These are phyloP conservation scores for Leucophenga maculata DNA, from an alignment of 2,888 invertebrate species.

Conservation along the genomic window DNA sequence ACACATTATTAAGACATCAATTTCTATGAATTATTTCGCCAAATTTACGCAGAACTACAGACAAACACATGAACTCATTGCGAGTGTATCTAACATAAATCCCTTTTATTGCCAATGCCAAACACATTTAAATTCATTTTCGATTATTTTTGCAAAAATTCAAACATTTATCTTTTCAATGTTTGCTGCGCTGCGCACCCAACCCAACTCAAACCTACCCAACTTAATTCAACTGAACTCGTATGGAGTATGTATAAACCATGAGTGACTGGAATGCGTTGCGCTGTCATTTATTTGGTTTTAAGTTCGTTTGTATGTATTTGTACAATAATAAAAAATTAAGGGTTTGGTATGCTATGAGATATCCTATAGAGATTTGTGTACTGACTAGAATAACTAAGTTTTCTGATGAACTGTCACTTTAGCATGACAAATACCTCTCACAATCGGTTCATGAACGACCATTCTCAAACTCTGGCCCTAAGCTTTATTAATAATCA, in stretches of 20 bases:
- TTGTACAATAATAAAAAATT: neutral
- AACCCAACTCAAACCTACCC: no score
- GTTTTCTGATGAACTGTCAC: no score
- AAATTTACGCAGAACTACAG: neutral
- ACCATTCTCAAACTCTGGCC: no score
- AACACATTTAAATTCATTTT: conserved; percentile 62
- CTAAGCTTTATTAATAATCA: no score
- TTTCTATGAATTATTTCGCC: conserved; percentile 1
- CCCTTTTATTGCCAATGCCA: conserved; percentile 31
- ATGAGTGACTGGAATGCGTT: no score
- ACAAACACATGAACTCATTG: neutral
- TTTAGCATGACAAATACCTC: no score
- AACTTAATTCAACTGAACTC: no score
- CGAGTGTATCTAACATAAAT: conserved; percentile 2
- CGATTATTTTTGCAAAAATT: conserved; percentile 39
- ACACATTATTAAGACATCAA: conserved; percentile 12
- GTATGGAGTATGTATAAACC: no score
- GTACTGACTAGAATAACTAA: no score
- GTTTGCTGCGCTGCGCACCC: conserved; percentile 29
- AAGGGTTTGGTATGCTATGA: neutral
- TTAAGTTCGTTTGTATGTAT: neutral
- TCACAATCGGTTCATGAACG: no score
- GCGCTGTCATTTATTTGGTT: conserved; percentile 14
- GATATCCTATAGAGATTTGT: neutral
- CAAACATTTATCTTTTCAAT: conserved; percentile 55